Evolutionary conservation across 2,113 vertebrate genomes (phyloP), one percentile per base, ranked within the genome.

Genomic region (Tetrax tetrax): DNA sequence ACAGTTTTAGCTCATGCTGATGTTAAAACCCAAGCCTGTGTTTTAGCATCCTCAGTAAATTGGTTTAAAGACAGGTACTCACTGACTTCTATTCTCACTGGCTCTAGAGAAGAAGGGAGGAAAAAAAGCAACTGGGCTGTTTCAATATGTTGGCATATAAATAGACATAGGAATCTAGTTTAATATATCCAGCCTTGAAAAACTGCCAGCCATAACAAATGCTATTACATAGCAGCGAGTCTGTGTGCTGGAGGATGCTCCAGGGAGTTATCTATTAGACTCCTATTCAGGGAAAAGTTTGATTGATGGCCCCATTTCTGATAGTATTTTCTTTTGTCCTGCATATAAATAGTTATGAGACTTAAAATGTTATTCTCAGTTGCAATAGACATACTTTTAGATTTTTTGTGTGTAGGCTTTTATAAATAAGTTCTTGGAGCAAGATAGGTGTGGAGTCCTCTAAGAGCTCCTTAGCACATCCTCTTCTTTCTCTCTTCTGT

Each of bases 161-260:
- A 94, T 78, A 95, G 85, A 53, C 41, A 65, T 10, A 90, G 76
- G 71, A 95, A 90, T 72, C 53, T 83, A 86, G 71, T 77, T 94
- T 92, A 94, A 95, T 90, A 90, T 69, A 88, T 60, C 66, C 83
- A 95, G 25, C 70, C 95, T 77, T 93, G 92, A 95, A 88, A 93
- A 90, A 85, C 59, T 95, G 94, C 85, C 94, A 95, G 88, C 90
- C 90, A 83, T 92, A 95, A 93, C 83, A 93, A 95, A 93, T 80
- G 92, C 79, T 80, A 72, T 95, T 88, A 86, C 85, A 61, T 10
- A 80, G 82, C 83, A 87, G 48, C 0, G 3, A 88, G 75, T n/a
- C 64, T 87, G 66, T 83, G 41, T 37, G 63, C 90, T 77, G 79
- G 59, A 92, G 59, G 54, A 92, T 6, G 28, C 90, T 95, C 90